These are phyloP conservation scores for Blera fallax DNA, from an alignment of 2,888 invertebrate species.

Conservation along the genomic window DNA sequence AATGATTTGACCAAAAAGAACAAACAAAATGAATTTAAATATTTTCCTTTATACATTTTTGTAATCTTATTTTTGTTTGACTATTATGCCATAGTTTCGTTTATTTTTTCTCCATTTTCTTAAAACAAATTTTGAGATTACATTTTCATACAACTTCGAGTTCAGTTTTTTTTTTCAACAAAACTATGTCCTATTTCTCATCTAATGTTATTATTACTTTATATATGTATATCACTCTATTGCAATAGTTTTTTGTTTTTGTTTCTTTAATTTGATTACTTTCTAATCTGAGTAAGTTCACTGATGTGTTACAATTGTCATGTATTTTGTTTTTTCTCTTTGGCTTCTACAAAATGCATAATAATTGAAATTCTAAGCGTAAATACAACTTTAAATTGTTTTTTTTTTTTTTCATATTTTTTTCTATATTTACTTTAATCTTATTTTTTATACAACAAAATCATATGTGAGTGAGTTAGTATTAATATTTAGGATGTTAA, in stretches of 20 bases:
- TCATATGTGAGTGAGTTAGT: slow-evolving; percentile 44
- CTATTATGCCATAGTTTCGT: slow-evolving; percentile 24
- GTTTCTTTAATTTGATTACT: slow-evolving; percentile 10
- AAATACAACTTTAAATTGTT: slow-evolving; percentile 51
- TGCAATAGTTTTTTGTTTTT: slow-evolving; percentile 42
- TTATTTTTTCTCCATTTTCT: slow-evolving; percentile 21
- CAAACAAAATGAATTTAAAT: slow-evolving; percentile 49
- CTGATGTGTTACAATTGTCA: slow-evolving; percentile 33
- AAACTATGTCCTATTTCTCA: slow-evolving; percentile 25
- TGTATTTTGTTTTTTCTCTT: slow-evolving; percentile 20
- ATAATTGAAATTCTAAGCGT: slow-evolving; percentile 65
- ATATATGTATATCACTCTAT: slow-evolving; percentile 50
- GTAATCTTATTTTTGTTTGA: slow-evolving; percentile 5
- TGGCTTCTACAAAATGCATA: slow-evolving; percentile 61
- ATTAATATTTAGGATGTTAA: slow-evolving; percentile 35
- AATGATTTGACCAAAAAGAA: slow-evolving; percentile 66
- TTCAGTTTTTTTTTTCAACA: slow-evolving; percentile 14
- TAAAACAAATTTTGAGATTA: slow-evolving; percentile 33
- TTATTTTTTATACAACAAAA: slow-evolving; percentile 38
- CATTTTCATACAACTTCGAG: slow-evolving; percentile 30
- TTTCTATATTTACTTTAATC: slow-evolving; percentile 22
- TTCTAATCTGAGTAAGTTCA: slow-evolving; percentile 55
- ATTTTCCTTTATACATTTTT: slow-evolving; percentile 50
- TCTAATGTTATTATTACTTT: slow-evolving; percentile 11
- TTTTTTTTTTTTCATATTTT: slow-evolving; percentile 13